Evolutionary conservation across 2,113 vertebrate species (phyloP).

Genomic region (Acanthisitta chloris): DNA sequence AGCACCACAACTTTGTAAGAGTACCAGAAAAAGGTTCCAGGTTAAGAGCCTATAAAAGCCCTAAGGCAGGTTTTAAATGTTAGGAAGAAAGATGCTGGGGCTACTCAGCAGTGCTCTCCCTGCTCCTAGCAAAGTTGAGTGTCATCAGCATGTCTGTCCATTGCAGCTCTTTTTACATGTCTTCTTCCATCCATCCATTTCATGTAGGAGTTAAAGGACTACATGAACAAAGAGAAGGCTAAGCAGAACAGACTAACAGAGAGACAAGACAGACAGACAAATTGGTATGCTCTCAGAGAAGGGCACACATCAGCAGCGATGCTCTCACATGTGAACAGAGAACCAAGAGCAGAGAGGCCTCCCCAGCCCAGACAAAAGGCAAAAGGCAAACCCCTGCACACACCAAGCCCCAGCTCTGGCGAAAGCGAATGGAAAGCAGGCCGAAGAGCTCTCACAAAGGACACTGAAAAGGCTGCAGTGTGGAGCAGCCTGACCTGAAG

Average conservation of each 20-base stretch:
- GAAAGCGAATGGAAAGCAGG: not conserved
- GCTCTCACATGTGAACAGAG: not conserved
- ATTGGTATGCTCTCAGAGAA: not conserved
- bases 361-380: not conserved
- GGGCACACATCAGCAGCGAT: not conserved
- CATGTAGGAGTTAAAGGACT: not conserved
- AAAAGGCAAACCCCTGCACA: not conserved
- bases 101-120: not conserved
- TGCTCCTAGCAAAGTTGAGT: not conserved
- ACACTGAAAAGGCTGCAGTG: not conserved
- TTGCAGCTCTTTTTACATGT: not conserved
- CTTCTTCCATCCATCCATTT: not conserved
- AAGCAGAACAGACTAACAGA: not conserved
- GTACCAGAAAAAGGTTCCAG: not conserved
- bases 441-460: slow-evolving; percentile 25
- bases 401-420: not conserved
- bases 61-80: not conserved
- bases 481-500: not conserved
- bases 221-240: not conserved
- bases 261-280: not conserved
- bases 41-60: not conserved
- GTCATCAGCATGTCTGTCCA: not conserved
- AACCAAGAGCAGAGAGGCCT: not conserved
- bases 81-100: not conserved
- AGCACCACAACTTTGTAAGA: not conserved